A percentile compares a stretch with the other conserved stretches of the same genome.
Conservation (phyloP, 23 tunicate genomes). For the Ascidia mentula region DNA sequence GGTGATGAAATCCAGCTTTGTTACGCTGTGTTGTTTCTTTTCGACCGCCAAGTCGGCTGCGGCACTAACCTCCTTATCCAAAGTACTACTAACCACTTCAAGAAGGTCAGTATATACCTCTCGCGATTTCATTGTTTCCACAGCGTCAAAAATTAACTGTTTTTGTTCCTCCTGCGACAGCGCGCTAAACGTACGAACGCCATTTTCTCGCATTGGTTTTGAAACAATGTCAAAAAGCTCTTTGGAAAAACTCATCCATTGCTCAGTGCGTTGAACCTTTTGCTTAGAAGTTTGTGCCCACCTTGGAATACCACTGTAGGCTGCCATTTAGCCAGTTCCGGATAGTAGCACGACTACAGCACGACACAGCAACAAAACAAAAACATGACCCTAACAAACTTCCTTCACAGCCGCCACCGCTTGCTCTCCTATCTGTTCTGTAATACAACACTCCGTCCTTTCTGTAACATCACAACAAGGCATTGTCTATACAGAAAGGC, state of each 20-base stretch:
- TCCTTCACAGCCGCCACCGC: background rate
- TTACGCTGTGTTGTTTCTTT: background rate
- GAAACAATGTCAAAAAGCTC: constrained; percentile 54
- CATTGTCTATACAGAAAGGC: background rate
- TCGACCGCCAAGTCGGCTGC: constrained; percentile 7
- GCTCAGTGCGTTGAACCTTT: constrained; percentile 37
- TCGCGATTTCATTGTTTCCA: constrained; percentile 30
- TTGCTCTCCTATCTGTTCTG: background rate
- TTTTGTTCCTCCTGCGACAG: constrained; percentile 50
- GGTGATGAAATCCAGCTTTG: constrained; percentile 16
- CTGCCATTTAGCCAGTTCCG: constrained; percentile 17
- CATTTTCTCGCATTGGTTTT: constrained; percentile 57
- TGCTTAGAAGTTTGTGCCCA: constrained; percentile 60
- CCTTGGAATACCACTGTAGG: constrained; percentile 42
- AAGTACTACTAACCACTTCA: constrained; percentile 26
- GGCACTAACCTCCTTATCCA: constrained; percentile 43
- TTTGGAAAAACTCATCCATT: constrained; percentile 70
- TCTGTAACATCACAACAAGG: background rate
- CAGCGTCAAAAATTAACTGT: constrained; percentile 41
- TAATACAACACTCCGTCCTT: background rate
- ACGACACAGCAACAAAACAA: background rate
- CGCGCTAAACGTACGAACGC: constrained; percentile 50
- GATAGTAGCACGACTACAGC: background rate
- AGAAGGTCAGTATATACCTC: constrained; percentile 38
- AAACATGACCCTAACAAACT: background rate